phyloP scores from a whole-genome alignment of 1,140 invertebrate genomes.

The Dreissena rostriformis region DNA sequence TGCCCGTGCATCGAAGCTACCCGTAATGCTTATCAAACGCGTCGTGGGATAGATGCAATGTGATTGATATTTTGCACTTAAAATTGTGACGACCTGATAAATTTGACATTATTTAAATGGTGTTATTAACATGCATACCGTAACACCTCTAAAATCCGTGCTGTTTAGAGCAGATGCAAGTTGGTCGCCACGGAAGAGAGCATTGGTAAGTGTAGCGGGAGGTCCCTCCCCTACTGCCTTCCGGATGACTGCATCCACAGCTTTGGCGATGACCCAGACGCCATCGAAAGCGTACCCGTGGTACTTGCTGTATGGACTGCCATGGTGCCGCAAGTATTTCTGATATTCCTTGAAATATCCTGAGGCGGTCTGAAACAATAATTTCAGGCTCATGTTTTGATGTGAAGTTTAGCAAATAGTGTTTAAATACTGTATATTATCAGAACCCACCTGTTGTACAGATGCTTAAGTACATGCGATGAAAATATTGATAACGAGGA shows the following conservation, averaged over 20 bases:
- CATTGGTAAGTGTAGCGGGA: conserved; percentile 84
- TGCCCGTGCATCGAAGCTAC: neutral
- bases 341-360: no score
- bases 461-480: no score
- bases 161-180: conserved; percentile 94
- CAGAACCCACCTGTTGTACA: no score
- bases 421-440: no score
- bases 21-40: neutral
- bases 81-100: neutral
- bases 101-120: neutral
- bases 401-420: no score
- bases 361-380: no score
- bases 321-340: no score
- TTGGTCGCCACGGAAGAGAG: conserved; percentile 91
- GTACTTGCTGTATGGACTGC: conserved; percentile 90
- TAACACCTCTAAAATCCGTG: conserved; percentile 96
- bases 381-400: no score
- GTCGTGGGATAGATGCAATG: neutral
- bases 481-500: no score
- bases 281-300: conserved; percentile 99
- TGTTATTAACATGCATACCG: conserved; percentile 84
- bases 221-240: neutral
- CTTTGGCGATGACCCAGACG: conserved; percentile 95
- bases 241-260: conserved; percentile 69
- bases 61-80: neutral